Evolutionary conservation across 92 coral and sea anemone species (phyloP).

Genomic region (Pocillopora meandrina): DNA sequence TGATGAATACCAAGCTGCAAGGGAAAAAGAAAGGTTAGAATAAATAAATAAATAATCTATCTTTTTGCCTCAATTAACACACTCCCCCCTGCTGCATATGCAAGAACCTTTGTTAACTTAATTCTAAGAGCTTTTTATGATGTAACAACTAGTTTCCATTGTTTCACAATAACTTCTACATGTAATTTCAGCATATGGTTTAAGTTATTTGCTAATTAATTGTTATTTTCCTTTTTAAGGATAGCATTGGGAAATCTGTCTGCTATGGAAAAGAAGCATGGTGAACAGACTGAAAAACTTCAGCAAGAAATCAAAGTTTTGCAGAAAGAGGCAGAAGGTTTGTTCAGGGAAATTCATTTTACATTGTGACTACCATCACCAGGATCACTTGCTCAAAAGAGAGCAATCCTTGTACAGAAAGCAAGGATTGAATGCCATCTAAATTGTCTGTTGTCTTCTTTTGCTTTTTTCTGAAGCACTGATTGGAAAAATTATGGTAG

Average conservation of each 20-base stretch:
- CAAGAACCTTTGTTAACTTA: not conserved
- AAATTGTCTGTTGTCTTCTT: no score
- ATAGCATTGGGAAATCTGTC: slow-evolving; percentile 48
- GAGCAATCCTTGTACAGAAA: no score
- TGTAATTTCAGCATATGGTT: not conserved
- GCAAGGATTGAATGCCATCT: no score
- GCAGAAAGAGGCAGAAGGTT: slow-evolving; percentile 69
- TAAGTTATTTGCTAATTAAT: not conserved
- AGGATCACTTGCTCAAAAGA: no score
- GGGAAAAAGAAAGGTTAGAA: slow-evolving; percentile 47
- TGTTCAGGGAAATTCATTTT: not conserved
- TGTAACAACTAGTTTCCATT: not conserved
- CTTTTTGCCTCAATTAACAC: not conserved
- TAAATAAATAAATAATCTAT: not conserved
- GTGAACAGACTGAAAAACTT: slow-evolving; percentile 50
- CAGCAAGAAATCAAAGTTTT: slow-evolving; percentile 57
- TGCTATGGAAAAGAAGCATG: slow-evolving; percentile 54
- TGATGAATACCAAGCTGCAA: slow-evolving; percentile 38
- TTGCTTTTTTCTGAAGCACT: no score
- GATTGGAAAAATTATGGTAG: no score
- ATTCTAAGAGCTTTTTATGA: not conserved
- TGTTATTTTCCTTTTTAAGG: slow-evolving; percentile 8
- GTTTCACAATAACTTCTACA: not conserved
- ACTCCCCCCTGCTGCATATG: no score
- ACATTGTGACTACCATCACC: no score